A percentile compares a stretch with the other conserved stretches of the same genome.
Evolutionary conservation across 2,797 vertebrate genomes (phyloP).

Genomic region (Pangasius djambal): DNA sequence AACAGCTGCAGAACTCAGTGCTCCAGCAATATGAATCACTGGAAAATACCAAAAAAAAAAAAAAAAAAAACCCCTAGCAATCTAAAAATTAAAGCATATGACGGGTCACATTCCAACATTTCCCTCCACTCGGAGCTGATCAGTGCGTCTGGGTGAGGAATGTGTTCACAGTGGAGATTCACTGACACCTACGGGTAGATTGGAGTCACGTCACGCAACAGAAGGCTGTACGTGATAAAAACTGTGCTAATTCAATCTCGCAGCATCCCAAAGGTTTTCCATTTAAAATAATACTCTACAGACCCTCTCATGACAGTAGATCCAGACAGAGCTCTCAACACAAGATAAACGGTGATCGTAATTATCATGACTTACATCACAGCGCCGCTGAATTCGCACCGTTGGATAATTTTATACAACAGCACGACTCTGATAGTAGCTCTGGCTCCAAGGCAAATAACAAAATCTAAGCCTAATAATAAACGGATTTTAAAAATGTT

Average conservation of each 20-base stretch:
- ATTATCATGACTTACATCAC: not conserved
- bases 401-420: not conserved
- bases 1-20: not conserved
- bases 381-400: not conserved
- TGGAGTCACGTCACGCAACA: slow-evolving; percentile 15
- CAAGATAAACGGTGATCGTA: not conserved
- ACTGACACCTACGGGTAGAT: slow-evolving; percentile 51
- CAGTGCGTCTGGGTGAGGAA: not conserved
- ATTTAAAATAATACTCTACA: not conserved
- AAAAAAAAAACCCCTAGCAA: not conserved
- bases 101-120: not conserved
- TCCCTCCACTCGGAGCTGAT: not conserved
- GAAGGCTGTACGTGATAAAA: not conserved
- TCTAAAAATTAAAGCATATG: not conserved
- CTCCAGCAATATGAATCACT: slow-evolving; percentile 10
- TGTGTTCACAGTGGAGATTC: slow-evolving; percentile 42
- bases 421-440: not conserved
- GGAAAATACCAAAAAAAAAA: not conserved
- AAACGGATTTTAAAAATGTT: too few relatives aligned
- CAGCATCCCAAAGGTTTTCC: not conserved
- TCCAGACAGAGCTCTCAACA: not conserved
- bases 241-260: too few relatives aligned
- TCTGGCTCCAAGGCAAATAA: not conserved
- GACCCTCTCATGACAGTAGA: not conserved
- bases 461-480: not conserved